Evolutionary conservation across 2,888 invertebrate genomes (phyloP).

Genomic region (Hypselothyrea guttata): DNA sequence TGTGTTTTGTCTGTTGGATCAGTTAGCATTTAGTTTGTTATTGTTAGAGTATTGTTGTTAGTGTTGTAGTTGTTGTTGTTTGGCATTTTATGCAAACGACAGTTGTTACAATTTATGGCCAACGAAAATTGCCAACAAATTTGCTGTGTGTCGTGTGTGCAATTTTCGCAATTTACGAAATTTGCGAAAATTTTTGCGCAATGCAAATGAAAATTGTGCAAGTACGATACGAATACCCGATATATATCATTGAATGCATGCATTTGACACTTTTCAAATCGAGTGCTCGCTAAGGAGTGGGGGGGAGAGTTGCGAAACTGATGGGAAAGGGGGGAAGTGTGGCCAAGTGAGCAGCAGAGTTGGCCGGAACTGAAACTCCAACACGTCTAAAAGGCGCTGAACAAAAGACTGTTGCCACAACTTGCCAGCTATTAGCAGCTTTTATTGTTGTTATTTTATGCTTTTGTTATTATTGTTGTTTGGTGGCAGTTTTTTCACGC

Average conservation of each 20-base stretch:
- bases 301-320: background rate
- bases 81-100: constrained; percentile 70
- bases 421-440: constrained; percentile 62
- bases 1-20: constrained; percentile 41
- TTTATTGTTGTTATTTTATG: constrained; percentile 38
- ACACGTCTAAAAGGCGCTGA: constrained; percentile 41
- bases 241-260: constrained; percentile 56
- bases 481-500: constrained; percentile 46
- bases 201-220: constrained; percentile 62
- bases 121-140: constrained; percentile 51
- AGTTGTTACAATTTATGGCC: constrained; percentile 73
- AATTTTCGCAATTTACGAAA: constrained; percentile 39
- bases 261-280: constrained; percentile 64
- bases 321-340: background rate
- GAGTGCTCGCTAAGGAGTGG: constrained; percentile 9
- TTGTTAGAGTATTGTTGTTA: constrained; percentile 8
- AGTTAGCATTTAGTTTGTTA: constrained; percentile 23
- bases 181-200: constrained; percentile 45
- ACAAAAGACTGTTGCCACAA: constrained; percentile 41
- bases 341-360: background rate
- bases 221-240: constrained; percentile 48
- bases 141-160: constrained; percentile 35
- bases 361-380: constrained; percentile 42
- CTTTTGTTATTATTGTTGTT: constrained; percentile 5
- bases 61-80: constrained; percentile 16